Conservation (phyloP, 2,888 invertebrate species). For the Endomychus coccineus region DNA sequence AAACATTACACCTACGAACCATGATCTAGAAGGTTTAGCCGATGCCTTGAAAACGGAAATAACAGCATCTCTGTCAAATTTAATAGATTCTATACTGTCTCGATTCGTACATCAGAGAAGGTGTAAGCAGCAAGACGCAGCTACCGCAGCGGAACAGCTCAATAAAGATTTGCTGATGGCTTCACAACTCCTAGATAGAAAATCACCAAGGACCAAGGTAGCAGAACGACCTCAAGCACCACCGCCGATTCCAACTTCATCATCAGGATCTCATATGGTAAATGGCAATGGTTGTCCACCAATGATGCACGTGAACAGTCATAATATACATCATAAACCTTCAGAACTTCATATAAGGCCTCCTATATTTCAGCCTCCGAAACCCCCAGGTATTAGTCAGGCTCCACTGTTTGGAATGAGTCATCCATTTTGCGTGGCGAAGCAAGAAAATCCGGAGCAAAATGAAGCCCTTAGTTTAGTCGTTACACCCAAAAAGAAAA, state of each 20-base stretch:
- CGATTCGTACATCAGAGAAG: conserved; percentile 77
- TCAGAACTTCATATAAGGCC: conserved; percentile 57
- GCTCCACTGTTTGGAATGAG: conserved; percentile 56
- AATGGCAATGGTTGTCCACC: conserved; percentile 46
- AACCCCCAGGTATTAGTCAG: conserved; percentile 56
- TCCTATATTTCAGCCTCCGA: conserved; percentile 80
- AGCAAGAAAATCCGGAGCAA: conserved; percentile 68
- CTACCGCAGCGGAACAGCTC: conserved; percentile 74
- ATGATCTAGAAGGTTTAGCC: conserved; percentile 83
- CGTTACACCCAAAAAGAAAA: conserved; percentile 91
- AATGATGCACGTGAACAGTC: conserved; percentile 40
- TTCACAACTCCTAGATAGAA: conserved; percentile 73
- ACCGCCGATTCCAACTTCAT: conserved; percentile 44
- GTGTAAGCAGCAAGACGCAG: conserved; percentile 70
- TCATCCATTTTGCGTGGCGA: conserved; percentile 55
- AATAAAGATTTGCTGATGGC: conserved; percentile 79
- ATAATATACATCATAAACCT: conserved; percentile 31
- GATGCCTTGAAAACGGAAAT: conserved; percentile 88
- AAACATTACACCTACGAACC: conserved; percentile 62
- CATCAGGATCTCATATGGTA: conserved; percentile 46
- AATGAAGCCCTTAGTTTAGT: conserved; percentile 92
- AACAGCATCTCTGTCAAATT: conserved; percentile 69
- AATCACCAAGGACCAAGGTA: conserved; percentile 73
- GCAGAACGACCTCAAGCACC: conserved; percentile 51
- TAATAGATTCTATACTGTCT: conserved; percentile 83